Evolutionary conservation across 2,113 vertebrate genomes (phyloP), one percentile per base, ranked within the genome.

Genomic region (Gymnobelideus leadbeateri): DNA sequence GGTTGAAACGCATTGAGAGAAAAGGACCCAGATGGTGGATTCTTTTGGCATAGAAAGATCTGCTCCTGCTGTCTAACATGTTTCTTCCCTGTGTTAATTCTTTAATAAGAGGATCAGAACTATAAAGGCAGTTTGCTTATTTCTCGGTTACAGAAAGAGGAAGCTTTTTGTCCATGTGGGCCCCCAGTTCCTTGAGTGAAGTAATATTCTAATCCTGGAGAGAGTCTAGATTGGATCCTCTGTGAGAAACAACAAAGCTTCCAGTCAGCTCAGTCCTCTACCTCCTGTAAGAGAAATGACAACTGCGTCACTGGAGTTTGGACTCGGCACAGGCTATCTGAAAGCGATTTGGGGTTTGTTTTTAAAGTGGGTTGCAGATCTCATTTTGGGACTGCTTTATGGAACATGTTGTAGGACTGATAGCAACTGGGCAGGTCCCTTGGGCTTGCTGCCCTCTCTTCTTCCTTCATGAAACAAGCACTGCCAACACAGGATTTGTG

Each of bases 401-500:
- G 52, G 89, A 96, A 92, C 96, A 94, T 97, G 98, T 93, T 98
- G 97, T 92, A 97, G 93, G 96, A 0, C 95, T 98, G 97, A 97
- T 98, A 98, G 98, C 98, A 90, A 96, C 95, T 96, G 96, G 97
- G 97, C 93, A 96, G 98, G 98, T 98, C 98, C 98, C 97, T 92
- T 43, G 97, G 98, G 98, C 98, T 98, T 97, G 95, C 50, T 92
- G 97, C 98, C 98, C 98, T 98, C 97, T 96, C 98, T 98, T 98
- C 98, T 98, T 98, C 97, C 98, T 96, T 97, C 97, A 98, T 98
- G 97, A 98, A 96, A 97, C 98, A 98, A 98, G 98, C 97, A 96
- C 98, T 98, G 98, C 98, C 98, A 99, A 98, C 11, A 96, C 93
- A 97, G 98, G 98, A 98, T 98, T 98, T 98, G 98, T 95, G 96